Evolutionary conservation across 2,113 vertebrate genomes (phyloP).

Genomic region (Otus sunia): DNA sequence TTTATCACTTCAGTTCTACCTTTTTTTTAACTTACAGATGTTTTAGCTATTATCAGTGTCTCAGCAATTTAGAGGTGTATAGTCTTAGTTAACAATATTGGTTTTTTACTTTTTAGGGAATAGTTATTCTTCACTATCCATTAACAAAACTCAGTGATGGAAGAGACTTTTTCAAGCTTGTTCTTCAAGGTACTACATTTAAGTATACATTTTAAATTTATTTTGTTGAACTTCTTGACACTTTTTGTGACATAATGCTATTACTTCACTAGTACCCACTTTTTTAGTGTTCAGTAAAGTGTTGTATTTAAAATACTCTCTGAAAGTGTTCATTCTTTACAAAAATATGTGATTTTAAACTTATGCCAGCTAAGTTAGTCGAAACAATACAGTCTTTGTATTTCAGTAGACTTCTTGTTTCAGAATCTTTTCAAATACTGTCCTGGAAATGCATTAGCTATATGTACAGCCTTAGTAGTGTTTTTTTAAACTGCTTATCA

Average conservation of each 20-base stretch:
- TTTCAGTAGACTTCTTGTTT: neutral
- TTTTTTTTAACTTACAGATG: neutral
- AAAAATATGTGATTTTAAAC: neutral
- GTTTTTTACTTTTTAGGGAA: constrained; percentile 59
- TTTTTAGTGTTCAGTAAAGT: neutral
- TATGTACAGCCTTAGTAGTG: neutral
- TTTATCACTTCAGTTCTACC: neutral
- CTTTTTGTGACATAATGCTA: neutral
- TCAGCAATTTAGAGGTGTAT: neutral
- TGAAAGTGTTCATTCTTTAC: neutral
- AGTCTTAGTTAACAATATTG: neutral
- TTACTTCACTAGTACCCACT: neutral
- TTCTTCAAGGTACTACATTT: constrained; percentile 68
- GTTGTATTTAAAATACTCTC: neutral
- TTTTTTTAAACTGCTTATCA: neutral
- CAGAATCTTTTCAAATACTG: neutral
- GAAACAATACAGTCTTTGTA: neutral
- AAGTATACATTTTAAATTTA: neutral
- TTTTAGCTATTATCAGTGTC: neutral
- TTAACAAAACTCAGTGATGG: constrained; percentile 57
- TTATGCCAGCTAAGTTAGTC: neutral
- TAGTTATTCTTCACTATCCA: constrained; percentile 48
- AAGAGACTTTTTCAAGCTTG: constrained; percentile 63
- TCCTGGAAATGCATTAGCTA: neutral
- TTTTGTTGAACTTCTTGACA: neutral